Base-by-base conservation (phyloP, 2,888 invertebrate species). In the Microctonus aethiopoides region DNA sequence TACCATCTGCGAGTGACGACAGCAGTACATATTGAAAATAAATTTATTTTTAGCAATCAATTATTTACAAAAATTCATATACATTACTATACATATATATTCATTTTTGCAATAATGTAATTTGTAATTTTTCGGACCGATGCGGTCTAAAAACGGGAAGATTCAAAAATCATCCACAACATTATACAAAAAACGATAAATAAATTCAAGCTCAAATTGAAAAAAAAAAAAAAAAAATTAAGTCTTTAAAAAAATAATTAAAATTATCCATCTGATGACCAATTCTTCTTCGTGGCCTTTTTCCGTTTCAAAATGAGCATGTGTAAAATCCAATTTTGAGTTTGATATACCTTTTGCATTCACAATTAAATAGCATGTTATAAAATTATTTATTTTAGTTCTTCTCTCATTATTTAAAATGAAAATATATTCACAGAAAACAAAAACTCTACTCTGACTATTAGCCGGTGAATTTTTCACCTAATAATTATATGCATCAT, bases 91-190 rank as follows among this genome's bases (percentile, higher is more conserved):
- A 46, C 46, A 46, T 46, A 46, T 46, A 46, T 2, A 46, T n/a
- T n/a, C 7, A 16, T 20, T 20, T 46, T 79, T 81, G 79, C 81
- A 83, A 82, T 82, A 84, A 81, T 81, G 82, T 82, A 84, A 81
- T 76, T 78, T 82, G 79, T 77, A 79, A 82, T 79, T 78, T 46
- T 46, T 46, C 75, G 71, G 46, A 62, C 29, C 26, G 34, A 22
- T 51, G 13, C 6, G 20, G 46, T 20, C 16, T 7, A 52, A n/a
- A 59, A 22, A 68, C 64, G 57, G 67, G 57, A 67, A 46, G 24
- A 46, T 70, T 67, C 59, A 59, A 57, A 39, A 71, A 63, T 46
- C 24, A 64, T 41, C 57, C 39, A 59, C 61, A 39, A n/a, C 24
- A 57, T 34, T 59, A 68, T 57, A 66, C 57, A 62, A 39, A 65